These are phyloP conservation scores for Apogon talboti DNA, from an alignment of 2,797 vertebrate genomes.

Conservation along the genomic window DNA sequence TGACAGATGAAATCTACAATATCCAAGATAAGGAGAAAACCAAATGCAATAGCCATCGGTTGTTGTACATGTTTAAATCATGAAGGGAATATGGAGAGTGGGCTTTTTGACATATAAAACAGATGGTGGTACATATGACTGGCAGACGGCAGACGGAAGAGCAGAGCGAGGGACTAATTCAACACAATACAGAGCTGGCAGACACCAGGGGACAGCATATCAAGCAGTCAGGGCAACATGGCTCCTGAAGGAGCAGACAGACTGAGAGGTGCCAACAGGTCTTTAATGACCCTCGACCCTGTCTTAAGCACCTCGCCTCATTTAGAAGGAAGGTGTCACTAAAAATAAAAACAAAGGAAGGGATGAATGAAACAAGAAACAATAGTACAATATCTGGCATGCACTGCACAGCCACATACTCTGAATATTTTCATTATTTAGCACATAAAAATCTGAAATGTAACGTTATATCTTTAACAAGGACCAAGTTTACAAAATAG, in stretches of 20 bases:
- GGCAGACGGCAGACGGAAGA: constrained; percentile 59
- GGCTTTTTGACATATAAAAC: constrained; percentile 38
- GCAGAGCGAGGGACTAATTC: constrained; percentile 29
- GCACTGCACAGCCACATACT: background rate
- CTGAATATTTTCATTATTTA: background rate
- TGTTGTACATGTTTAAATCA: constrained; percentile 31
- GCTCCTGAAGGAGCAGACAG: constrained; percentile 5
- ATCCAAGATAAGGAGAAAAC: constrained; percentile 10
- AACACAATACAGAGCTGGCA: constrained; percentile 24
- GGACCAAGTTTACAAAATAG: too few relatives aligned
- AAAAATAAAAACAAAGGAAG: background rate
- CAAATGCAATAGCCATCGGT: constrained; percentile 13
- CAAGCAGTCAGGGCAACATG: constrained; percentile 17
- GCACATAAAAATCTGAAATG: too few relatives aligned
- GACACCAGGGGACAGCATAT: constrained; percentile 17
- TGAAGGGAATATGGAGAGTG: constrained; percentile 19
- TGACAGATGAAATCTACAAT: constrained; percentile 14
- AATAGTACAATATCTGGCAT: too few relatives aligned
- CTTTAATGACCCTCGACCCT: background rate
- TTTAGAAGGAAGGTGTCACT: background rate
- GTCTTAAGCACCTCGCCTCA: background rate
- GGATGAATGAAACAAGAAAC: background rate
- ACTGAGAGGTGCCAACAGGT: constrained; percentile 3
- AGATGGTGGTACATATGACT: constrained; percentile 70
- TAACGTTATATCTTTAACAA: too few relatives aligned